Percentiles rank a stretch among this genome's conserved stretches.
These are phyloP conservation scores for Tragelaphus imberbis DNA, from an alignment of 2,113 vertebrate genomes.

Conservation along the genomic window DNA sequence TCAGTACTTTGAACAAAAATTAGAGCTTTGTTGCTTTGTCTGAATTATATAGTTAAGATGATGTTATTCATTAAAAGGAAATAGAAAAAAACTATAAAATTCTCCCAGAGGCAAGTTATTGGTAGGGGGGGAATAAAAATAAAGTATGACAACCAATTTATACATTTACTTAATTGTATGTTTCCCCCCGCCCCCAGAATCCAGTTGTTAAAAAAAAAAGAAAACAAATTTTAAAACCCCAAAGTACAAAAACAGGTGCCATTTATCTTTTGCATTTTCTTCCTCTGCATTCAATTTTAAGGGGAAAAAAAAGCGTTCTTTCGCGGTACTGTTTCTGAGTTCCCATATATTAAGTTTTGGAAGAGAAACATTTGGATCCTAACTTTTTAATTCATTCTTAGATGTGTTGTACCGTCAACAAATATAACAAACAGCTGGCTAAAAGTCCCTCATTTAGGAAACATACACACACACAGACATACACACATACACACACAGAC, in stretches of 20 bases:
- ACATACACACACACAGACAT: conserved; percentile 39
- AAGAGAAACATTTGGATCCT: conserved; percentile 36
- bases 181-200: conserved; percentile 26
- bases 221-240: background rate
- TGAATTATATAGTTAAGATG: conserved; percentile 54
- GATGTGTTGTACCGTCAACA: conserved; percentile 40
- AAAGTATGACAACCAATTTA: conserved; percentile 35
- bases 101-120: conserved; percentile 59
- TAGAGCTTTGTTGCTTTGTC: conserved; percentile 46
- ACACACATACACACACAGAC: conserved; percentile 38
- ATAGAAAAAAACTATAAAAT: conserved; percentile 37
- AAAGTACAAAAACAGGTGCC: conserved; percentile 15
- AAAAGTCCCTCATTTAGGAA: conserved; percentile 60
- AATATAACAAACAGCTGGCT: conserved; percentile 62
- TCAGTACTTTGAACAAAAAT: conserved; percentile 12
- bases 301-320: background rate
- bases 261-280: conserved; percentile 54
- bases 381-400: conserved; percentile 49
- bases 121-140: conserved; percentile 46
- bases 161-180: conserved; percentile 51
- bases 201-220: background rate
- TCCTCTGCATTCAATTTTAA: conserved; percentile 61
- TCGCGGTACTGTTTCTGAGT: conserved; percentile 51
- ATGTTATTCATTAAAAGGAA: conserved; percentile 46
- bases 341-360: background rate